Conservation (phyloP, 2,888 invertebrate genomes). For the Polyommatus icarus region DNA sequence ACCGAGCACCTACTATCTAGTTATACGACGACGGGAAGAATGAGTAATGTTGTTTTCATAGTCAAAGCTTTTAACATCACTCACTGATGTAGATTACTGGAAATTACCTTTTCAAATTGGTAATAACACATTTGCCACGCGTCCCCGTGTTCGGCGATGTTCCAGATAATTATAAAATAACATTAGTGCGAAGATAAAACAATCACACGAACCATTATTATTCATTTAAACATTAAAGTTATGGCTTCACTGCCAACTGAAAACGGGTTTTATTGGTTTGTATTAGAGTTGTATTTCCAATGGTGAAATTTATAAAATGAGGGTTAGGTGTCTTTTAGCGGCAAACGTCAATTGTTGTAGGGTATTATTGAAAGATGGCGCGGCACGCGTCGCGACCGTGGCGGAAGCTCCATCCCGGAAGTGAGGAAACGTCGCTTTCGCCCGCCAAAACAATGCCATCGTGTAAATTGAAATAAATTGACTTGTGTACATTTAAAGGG, state of each 20-base stretch:
- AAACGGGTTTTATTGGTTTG: conserved; percentile 35
- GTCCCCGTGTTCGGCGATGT: conserved; percentile 50
- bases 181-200: conserved; percentile 73
- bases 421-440: conserved; percentile 65
- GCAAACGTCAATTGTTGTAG: conserved; percentile 64
- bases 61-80: background rate
- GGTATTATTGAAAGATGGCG: conserved; percentile 74
- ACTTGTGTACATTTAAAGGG: conserved; percentile 57
- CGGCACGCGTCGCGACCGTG: conserved; percentile 74
- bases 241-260: conserved; percentile 34
- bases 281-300: conserved; percentile 39
- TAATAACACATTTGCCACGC: conserved; percentile 58
- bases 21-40: background rate
- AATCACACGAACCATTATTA: conserved; percentile 50
- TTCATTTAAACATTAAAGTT: conserved; percentile 34
- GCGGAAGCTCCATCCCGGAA: conserved; percentile 70
- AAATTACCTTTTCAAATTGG: conserved; percentile 61
- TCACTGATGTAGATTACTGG: conserved; percentile 38
- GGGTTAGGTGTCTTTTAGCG: conserved; percentile 58
- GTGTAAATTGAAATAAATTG: conserved; percentile 80
- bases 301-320: conserved; percentile 36
- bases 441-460: conserved; percentile 70
- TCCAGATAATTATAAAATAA: conserved; percentile 74
- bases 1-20: background rate
- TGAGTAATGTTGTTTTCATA: background rate